Percentiles rank a stretch among this genome's conserved stretches.
These are phyloP conservation scores for Melanerpes formicivorus DNA, from an alignment of 2,113 vertebrate genomes.

Conservation along the genomic window DNA sequence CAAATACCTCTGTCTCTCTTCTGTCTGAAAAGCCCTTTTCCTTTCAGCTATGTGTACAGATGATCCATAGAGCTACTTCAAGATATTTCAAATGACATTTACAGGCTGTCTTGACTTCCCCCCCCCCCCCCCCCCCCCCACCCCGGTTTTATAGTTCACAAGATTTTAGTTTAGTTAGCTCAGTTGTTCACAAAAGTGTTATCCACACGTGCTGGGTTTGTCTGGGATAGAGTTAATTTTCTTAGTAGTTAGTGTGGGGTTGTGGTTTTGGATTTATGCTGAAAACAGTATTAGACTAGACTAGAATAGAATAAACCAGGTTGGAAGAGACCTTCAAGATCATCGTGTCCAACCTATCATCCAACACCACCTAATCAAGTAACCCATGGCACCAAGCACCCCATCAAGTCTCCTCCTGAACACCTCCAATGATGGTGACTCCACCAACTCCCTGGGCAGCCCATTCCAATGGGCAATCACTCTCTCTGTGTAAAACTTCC, in stretches of 20 bases:
- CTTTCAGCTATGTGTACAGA: not conserved
- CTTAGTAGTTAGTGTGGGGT: not conserved
- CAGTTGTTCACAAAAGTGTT: not conserved
- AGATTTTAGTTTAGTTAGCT: not conserved
- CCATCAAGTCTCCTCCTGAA: too few species aligned
- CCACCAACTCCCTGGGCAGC: too few species aligned
- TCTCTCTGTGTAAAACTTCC: too few species aligned
- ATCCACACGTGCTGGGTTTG: not conserved
- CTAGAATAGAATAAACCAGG: too few species aligned
- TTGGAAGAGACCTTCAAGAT: too few species aligned
- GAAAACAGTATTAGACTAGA: not conserved
- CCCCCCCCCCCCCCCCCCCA: too few species aligned
- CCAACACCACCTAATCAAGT: too few species aligned
- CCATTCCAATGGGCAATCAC: too few species aligned
- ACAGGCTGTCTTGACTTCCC: not conserved
- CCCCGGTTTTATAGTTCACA: not conserved
- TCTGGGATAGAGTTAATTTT: not conserved
- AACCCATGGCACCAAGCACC: too few species aligned
- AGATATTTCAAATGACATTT: not conserved
- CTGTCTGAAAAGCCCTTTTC: constrained; percentile 8
- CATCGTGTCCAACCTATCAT: too few species aligned
- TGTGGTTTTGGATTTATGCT: not conserved
- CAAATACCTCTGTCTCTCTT: not conserved
- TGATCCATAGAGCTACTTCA: not conserved
- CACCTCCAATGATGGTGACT: too few species aligned